Conservation (phyloP, 2,113 vertebrate species). For the Coregonus clupeaformis region DNA sequence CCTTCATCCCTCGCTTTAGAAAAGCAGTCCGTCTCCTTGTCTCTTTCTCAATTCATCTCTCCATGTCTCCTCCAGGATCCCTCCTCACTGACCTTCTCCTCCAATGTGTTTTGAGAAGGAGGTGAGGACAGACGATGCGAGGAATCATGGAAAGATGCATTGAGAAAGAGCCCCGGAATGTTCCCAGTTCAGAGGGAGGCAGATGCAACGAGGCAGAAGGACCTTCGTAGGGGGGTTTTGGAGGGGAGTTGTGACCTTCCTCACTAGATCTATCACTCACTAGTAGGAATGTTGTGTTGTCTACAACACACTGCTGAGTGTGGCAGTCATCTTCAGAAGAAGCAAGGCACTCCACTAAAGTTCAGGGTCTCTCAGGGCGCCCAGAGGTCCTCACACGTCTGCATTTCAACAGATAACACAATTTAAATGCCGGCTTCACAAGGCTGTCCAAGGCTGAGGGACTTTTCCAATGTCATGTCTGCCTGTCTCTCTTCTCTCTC, state of each 20-base stretch:
- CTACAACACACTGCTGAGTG: not conserved
- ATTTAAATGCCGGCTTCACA: constrained; percentile 53
- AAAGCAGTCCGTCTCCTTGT: constrained; percentile 12
- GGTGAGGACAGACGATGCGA: too few relatives aligned
- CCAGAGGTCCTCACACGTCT: too few relatives aligned
- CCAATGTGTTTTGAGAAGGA: too few relatives aligned
- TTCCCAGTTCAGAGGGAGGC: constrained; percentile 44
- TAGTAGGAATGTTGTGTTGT: constrained; percentile 27
- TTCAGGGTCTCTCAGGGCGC: not conserved
- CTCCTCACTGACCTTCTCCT: too few relatives aligned
- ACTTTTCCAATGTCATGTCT: constrained; percentile 42
- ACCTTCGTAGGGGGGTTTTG: constrained; percentile 54
- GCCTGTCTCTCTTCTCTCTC: too few relatives aligned
- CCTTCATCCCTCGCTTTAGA: too few relatives aligned
- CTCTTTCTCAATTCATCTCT: constrained; percentile 38
- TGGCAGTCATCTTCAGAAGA: constrained; percentile 50
- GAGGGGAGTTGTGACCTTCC: constrained; percentile 47
- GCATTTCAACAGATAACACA: constrained; percentile 59
- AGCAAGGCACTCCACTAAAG: constrained; percentile 43
- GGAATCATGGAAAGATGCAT: too few relatives aligned
- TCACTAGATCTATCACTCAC: constrained; percentile 57
- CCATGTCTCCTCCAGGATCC: too few relatives aligned
- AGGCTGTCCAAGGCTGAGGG: constrained; percentile 53
- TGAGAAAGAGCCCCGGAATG: too few relatives aligned
- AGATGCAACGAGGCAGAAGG: constrained; percentile 65